Evolutionary conservation across 2,797 vertebrate species (phyloP).

Genomic region (Megaceryle alcyon): DNA sequence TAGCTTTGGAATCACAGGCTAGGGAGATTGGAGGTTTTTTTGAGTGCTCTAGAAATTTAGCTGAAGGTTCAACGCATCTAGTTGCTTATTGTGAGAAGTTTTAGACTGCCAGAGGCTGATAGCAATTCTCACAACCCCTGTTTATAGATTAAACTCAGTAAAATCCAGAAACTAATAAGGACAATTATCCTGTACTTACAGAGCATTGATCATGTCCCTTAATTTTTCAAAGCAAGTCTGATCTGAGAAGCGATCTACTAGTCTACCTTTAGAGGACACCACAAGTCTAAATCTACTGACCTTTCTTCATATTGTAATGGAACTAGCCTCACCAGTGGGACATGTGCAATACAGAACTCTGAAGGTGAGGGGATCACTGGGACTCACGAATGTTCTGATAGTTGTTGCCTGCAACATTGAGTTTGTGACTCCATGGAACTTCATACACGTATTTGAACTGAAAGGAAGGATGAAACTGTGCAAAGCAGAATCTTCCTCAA

Average conservation of each 20-base stretch:
- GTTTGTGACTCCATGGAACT: not conserved
- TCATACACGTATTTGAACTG: accelerated
- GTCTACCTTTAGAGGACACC: not conserved
- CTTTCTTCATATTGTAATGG: not conserved
- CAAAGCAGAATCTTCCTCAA: not conserved
- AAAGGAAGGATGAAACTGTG: not conserved
- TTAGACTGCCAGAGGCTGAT: not conserved
- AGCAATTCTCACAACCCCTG: not conserved
- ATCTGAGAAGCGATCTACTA: not conserved
- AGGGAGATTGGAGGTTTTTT: not conserved
- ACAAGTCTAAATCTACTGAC: not conserved
- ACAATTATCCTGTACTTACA: not conserved
- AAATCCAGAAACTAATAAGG: not conserved
- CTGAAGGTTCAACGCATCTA: not conserved
- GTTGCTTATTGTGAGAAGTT: not conserved
- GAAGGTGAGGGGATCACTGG: not conserved
- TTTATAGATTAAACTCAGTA: not conserved
- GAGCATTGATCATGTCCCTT: not conserved
- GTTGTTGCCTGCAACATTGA: too few relatives aligned
- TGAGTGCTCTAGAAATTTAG: not conserved
- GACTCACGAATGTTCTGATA: not conserved
- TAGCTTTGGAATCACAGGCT: not conserved
- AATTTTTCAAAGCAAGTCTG: not conserved
- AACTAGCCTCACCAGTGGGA: not conserved
- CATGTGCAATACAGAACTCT: not conserved